A percentile compares a stretch with the other conserved stretches of the same genome.
These are phyloP conservation scores for Phortica variegata DNA, from an alignment of 1,140 invertebrate species.

Conservation along the genomic window DNA sequence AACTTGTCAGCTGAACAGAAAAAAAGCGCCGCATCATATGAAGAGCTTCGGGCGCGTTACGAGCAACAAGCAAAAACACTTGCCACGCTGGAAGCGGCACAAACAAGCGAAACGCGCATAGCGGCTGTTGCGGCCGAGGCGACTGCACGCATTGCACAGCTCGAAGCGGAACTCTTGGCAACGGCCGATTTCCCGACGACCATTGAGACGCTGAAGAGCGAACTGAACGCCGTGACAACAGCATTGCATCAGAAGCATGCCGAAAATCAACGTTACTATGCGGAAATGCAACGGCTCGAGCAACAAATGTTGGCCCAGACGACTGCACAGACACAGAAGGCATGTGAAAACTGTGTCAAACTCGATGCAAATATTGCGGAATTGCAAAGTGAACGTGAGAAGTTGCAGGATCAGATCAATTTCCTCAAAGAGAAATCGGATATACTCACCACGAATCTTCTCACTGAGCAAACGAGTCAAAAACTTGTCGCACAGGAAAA, in stretches of 20 bases:
- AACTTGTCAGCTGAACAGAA: constrained; percentile 9
- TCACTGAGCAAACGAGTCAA: constrained; percentile 61
- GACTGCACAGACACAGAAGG: neutral
- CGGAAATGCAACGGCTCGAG: constrained; percentile 75
- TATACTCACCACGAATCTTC: constrained; percentile 62
- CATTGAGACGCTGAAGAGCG: constrained; percentile 48
- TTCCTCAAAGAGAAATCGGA: constrained; percentile 65
- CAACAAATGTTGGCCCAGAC: constrained; percentile 13
- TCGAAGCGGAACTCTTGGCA: constrained; percentile 30
- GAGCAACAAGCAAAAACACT: neutral
- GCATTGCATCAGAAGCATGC: constrained; percentile 78
- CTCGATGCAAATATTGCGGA: constrained; percentile 18
- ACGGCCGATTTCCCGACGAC: constrained; percentile 35
- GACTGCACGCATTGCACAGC: constrained; percentile 19
- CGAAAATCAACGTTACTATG: constrained; percentile 79
- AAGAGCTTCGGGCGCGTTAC: neutral
- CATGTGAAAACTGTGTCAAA: constrained; percentile 16
- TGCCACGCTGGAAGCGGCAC: constrained; percentile 7
- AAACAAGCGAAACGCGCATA: too few relatives aligned
- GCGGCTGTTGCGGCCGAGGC: constrained; percentile 1
- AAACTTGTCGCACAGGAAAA: constrained; percentile 64
- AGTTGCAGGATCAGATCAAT: constrained; percentile 59
- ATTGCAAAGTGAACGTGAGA: constrained; percentile 58
- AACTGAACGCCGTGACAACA: constrained; percentile 68
- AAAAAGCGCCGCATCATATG: too few relatives aligned